phyloP scores from a whole-genome alignment of 2,888 invertebrate species.

The Noctua pronuba region DNA sequence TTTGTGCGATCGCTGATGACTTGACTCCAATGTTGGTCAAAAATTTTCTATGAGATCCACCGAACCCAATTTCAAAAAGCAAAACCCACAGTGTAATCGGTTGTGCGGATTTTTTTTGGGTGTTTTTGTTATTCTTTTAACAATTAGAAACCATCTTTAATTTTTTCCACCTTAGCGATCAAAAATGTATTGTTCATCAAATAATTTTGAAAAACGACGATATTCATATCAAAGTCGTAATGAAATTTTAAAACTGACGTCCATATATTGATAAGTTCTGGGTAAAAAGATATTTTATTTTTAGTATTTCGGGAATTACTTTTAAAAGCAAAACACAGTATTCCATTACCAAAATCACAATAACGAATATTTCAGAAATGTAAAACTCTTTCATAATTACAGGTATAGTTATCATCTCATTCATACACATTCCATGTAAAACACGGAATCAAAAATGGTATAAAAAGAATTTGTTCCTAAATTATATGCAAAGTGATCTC shows the following conservation, averaged over 20 bases:
- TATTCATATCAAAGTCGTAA: neutral
- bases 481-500: constrained; percentile 62
- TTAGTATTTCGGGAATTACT: neutral
- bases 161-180: no score
- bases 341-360: constrained; percentile 1
- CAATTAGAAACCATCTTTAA: no score
- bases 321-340: neutral
- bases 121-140: no score
- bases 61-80: no score
- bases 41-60: no score
- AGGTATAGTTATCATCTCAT: neutral
- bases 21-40: no score
- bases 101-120: no score
- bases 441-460: constrained; percentile 32
- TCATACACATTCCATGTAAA: constrained; percentile 5
- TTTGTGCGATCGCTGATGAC: no score
- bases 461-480: constrained; percentile 49
- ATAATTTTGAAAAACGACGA: no score
- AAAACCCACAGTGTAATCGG: no score
- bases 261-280: neutral
- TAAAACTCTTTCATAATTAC: neutral
- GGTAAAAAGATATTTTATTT: no score
- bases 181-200: no score
- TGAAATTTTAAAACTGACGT: neutral
- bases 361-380: neutral